Evolutionary conservation across 2,888 invertebrate species (phyloP), one percentile per base, ranked within the genome.

Genomic region (Gandaritis pyraliata): DNA sequence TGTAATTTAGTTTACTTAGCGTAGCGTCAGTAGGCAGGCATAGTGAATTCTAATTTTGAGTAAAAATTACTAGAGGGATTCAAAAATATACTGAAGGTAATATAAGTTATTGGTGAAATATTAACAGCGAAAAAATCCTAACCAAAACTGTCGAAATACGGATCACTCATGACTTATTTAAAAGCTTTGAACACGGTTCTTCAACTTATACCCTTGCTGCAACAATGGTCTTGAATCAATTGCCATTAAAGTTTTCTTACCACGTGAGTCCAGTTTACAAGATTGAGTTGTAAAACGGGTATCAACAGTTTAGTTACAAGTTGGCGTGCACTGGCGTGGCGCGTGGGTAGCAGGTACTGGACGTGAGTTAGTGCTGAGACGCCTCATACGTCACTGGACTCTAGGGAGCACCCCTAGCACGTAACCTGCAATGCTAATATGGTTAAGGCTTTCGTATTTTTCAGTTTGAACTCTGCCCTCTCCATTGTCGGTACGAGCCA

Each of bases 301-400:
- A 60, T 60, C 49, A 60, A 60, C 61, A 61, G 61, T 56, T 61
- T 52, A 52, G 56, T 56, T 36, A 52, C 61, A 62, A 64, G 66
- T 61, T 54, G 39, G 52, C 56, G 64, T 64, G 58, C 47, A 62
- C 54, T 50, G 33, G 52, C 41, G 16, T 23, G n/a, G n/a, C n/a
- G 64, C 64, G 61, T 58, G 56, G 51, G 52, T 41, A 47, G 12
- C 36, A 36, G 43, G 43, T 43, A n/a, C 33, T 38, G 38, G 59
- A 51, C 59, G 76, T 81, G 78, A 81, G 77, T 82, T 77, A 83
- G 73, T 71, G 70, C 73, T 65, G 52, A 66, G 61, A 46, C 60
- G 68, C 33, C 72, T 73, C 72, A 75, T 81, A 78, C 76, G 77
- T 82, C 80, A 80, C 76, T 30, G 52, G 65, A 64, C 78, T 73